Percentiles rank a stretch among this genome's conserved stretches.
Conservation (phyloP, 2,797 vertebrate species). For the Crypturellus tataupa region DNA sequence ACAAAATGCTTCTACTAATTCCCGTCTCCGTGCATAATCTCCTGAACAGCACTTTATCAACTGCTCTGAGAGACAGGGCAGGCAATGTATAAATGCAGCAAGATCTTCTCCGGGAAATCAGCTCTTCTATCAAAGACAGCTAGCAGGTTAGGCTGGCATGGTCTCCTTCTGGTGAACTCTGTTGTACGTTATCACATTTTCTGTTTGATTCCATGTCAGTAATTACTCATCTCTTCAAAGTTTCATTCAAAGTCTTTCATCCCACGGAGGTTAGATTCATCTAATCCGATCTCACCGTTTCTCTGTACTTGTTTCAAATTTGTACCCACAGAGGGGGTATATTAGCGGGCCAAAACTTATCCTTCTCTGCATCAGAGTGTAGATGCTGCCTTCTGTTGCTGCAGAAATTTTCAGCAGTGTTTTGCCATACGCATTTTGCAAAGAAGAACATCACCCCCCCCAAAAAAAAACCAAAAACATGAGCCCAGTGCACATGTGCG, state of each 20-base stretch:
- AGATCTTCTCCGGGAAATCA: conserved; percentile 23
- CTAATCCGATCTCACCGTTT: conserved; percentile 23
- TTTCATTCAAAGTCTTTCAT: conserved; percentile 43
- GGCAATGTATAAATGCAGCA: neutral
- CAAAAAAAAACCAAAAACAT: accelerated
- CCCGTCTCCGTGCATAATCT: conserved; percentile 4
- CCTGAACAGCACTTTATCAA: neutral
- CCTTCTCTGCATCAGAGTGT: neutral
- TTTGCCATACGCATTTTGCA: neutral
- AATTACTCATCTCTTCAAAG: conserved; percentile 39
- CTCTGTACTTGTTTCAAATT: neutral
- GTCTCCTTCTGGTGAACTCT: neutral
- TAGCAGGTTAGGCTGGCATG: conserved; percentile 39
- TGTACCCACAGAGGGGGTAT: neutral
- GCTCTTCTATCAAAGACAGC: neutral
- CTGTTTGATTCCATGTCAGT: neutral
- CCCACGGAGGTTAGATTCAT: neutral
- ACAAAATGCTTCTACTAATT: conserved; percentile 16
- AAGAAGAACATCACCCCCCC: neutral
- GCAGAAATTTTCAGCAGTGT: neutral
- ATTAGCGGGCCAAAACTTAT: neutral
- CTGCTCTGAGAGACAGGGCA: neutral
- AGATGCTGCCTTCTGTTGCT: neutral
- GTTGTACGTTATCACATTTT: conserved; percentile 38
- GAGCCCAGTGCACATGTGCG: accelerated